Conservation (phyloP, 64 coral and sea anemone genomes). For the Acropora tenuis region DNA sequence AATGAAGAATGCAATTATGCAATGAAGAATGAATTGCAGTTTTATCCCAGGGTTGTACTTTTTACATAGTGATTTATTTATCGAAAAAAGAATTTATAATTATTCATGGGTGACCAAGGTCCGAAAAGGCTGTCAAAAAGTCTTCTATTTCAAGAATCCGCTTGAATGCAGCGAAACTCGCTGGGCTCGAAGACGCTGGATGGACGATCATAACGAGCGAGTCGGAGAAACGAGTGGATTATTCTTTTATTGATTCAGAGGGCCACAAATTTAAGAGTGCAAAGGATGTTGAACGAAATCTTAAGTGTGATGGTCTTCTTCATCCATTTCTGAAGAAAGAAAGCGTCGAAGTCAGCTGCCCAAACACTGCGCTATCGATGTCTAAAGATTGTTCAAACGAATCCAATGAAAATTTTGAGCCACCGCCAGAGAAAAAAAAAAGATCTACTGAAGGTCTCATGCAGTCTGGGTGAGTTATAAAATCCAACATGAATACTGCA, state of each 20-base stretch:
- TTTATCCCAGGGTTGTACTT: not conserved
- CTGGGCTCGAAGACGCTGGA: not conserved
- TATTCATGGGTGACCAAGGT: not conserved
- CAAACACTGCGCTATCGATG: not conserved
- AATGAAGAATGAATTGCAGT: not conserved
- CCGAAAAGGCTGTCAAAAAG: not conserved
- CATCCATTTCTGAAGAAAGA: not conserved
- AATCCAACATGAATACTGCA: too few species aligned
- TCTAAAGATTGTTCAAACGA: not conserved
- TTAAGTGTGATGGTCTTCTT: not conserved
- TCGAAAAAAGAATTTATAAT: not conserved
- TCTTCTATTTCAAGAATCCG: not conserved
- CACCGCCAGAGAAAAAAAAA: not conserved
- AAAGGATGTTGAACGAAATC: not conserved
- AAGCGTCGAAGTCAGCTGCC: not conserved
- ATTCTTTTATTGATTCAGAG: not conserved
- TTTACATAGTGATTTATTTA: not conserved
- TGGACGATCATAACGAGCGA: not conserved
- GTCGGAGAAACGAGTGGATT: not conserved
- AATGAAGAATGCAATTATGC: not conserved
- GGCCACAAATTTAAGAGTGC: not conserved
- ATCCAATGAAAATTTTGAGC: not conserved
- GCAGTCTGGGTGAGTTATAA: not conserved
- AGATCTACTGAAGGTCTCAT: not conserved
- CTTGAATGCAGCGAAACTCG: not conserved